phyloP scores from a whole-genome alignment of 2,797 vertebrate genomes.

The Sphaeramia orbicularis region DNA sequence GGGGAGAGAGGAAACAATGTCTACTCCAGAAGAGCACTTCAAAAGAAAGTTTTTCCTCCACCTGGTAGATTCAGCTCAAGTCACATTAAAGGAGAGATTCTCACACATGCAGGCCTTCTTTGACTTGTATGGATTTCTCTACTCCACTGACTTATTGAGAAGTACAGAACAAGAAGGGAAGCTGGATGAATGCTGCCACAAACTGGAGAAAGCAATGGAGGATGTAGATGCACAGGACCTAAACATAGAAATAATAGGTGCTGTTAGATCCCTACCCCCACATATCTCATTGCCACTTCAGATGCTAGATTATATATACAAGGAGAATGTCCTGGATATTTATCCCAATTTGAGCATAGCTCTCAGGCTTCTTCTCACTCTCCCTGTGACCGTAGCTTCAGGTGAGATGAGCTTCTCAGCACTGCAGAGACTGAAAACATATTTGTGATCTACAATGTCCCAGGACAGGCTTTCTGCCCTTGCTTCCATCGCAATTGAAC shows the following conservation, averaged over 20 bases:
- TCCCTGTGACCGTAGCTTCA: conserved; percentile 15
- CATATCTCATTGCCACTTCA: conserved; percentile 18
- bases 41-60: conserved; percentile 14
- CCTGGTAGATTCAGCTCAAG: conserved; percentile 19
- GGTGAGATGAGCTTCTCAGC: conserved; percentile 12
- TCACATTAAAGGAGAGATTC: conserved; percentile 27
- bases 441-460: neutral
- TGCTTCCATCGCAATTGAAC: conserved; percentile 5
- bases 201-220: too few relatives aligned
- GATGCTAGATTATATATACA: conserved; percentile 34
- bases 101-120: conserved; percentile 14
- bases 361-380: conserved; percentile 13
- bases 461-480: conserved; percentile 9
- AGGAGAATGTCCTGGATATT: conserved; percentile 18
- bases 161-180: too few relatives aligned
- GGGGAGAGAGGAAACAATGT: too few relatives aligned
- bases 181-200: too few relatives aligned
- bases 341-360: conserved; percentile 34
- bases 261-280: too few relatives aligned
- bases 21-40: conserved; percentile 11
- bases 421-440: neutral
- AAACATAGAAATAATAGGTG: too few relatives aligned
- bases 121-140: too few relatives aligned
- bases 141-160: too few relatives aligned
- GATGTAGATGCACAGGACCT: too few relatives aligned